Conservation (phyloP, 2,113 vertebrate genomes). For the Macheiramphus alcinus region DNA sequence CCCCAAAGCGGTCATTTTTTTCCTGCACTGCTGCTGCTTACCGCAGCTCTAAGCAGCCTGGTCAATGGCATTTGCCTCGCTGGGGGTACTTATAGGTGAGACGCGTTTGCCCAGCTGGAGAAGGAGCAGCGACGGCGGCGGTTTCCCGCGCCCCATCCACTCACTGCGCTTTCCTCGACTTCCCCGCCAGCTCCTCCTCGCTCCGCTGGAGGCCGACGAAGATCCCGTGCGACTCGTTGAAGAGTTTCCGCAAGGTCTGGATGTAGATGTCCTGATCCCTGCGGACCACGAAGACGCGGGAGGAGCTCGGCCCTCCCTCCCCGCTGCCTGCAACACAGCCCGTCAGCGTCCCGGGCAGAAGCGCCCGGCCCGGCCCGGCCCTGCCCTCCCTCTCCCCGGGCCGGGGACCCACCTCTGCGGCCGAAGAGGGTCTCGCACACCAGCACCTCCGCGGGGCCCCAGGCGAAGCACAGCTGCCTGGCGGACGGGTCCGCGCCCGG, state of each 20-base stretch:
- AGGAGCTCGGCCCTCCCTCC: slow-evolving; percentile 6
- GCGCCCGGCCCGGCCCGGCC: neutral
- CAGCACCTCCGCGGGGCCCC: slow-evolving; percentile 74
- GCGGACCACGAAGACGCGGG: slow-evolving; percentile 79
- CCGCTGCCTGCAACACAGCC: slow-evolving; percentile 19
- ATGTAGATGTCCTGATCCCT: slow-evolving; percentile 91
- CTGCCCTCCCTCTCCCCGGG: neutral
- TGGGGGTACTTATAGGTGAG: neutral
- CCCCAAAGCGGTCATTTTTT: neutral
- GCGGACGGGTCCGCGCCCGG: no score
- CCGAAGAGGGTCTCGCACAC: slow-evolving; percentile 84
- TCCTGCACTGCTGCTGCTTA: neutral
- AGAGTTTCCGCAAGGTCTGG: slow-evolving; percentile 90
- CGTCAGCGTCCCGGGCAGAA: neutral
- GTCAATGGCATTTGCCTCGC: neutral
- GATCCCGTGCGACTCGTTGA: slow-evolving; percentile 96
- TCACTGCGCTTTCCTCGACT: slow-evolving; percentile 80
- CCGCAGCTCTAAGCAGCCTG: neutral
- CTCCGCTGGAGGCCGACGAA: slow-evolving; percentile 90
- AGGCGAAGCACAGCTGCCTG: no score
- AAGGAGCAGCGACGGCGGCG: neutral
- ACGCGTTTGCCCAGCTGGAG: no score
- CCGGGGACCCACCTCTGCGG: slow-evolving; percentile 67
- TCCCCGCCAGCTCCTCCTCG: slow-evolving; percentile 84
- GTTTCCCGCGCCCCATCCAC: neutral